These are phyloP conservation scores for Stenichneumon culpator DNA, from an alignment of 2,888 invertebrate genomes.

Conservation along the genomic window DNA sequence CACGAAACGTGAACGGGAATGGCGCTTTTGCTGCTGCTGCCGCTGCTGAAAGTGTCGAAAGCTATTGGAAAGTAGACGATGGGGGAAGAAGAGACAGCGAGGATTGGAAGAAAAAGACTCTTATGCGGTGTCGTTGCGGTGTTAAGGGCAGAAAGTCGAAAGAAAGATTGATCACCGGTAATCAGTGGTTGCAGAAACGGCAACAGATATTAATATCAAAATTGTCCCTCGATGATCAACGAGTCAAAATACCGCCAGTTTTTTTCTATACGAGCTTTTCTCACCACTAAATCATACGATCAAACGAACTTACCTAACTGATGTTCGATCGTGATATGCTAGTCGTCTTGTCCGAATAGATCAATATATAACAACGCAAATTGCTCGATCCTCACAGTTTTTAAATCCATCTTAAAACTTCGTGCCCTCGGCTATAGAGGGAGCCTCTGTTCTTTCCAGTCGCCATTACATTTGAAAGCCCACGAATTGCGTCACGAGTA, in stretches of 20 bases:
- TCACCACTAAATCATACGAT: not conserved
- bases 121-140: constrained; percentile 37
- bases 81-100: not conserved
- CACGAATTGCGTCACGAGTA: too few species aligned
- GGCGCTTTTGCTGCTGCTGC: not conserved
- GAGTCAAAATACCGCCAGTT: not conserved
- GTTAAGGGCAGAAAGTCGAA: constrained; percentile 48
- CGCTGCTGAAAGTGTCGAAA: constrained; percentile 2
- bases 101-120: constrained; percentile 43
- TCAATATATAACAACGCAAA: constrained; percentile 63
- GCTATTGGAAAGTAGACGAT: not conserved
- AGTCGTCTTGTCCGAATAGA: too few species aligned
- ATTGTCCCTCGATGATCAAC: constrained; percentile 40
- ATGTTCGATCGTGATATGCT: too few species aligned
- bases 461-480: constrained; percentile 40
- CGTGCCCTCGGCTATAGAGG: constrained; percentile 8
- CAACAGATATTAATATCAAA: constrained; percentile 50
- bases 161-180: constrained; percentile 52
- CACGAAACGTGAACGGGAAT: constrained; percentile 12
- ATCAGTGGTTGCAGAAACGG: constrained; percentile 46
- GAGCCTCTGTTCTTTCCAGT: constrained; percentile 22
- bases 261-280: not conserved
- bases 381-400: constrained; percentile 62
- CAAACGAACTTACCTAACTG: too few species aligned
- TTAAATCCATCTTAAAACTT: constrained; percentile 38